These are phyloP conservation scores for Channallabes apus DNA, from an alignment of 2,797 vertebrate species.

Conservation along the genomic window DNA sequence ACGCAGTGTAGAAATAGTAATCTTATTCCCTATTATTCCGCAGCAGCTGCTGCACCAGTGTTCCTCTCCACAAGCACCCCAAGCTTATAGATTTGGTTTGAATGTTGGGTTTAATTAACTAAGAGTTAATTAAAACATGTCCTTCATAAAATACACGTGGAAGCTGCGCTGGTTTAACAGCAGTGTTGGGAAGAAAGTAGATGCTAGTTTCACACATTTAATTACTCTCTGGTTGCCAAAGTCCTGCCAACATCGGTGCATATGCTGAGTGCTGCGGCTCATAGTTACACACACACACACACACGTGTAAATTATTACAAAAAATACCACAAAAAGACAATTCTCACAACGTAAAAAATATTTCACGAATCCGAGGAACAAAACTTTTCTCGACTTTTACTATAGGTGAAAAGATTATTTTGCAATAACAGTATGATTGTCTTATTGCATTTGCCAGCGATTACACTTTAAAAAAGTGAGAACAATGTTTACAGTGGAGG, in stretches of 20 bases:
- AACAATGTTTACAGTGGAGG: background rate
- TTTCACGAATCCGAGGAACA: no score
- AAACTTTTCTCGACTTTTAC: background rate
- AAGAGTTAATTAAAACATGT: constrained; percentile 31
- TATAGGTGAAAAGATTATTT: background rate
- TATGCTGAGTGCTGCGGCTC: constrained; percentile 6
- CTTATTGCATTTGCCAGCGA: background rate
- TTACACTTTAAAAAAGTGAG: background rate
- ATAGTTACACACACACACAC: background rate
- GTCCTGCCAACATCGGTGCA: constrained; percentile 16
- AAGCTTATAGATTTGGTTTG: constrained; percentile 23
- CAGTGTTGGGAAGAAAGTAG: constrained; percentile 21
- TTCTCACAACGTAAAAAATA: background rate
- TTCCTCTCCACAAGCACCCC: constrained; percentile 14
- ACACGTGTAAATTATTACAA: background rate
- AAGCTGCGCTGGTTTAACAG: constrained; percentile 15
- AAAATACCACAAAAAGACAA: background rate
- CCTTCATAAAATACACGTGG: constrained; percentile 22
- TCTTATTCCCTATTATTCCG: background rate
- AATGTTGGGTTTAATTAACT: constrained; percentile 29
- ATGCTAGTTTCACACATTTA: constrained; percentile 30
- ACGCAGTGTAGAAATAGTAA: background rate
- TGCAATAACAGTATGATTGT: background rate
- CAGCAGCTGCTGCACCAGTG: constrained; percentile 13
- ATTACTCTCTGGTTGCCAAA: constrained; percentile 22